Percentiles rank a stretch among this genome's conserved stretches.
These are phyloP conservation scores for Onychostruthus taczanowskii DNA, from an alignment of 2,113 vertebrate species.

Conservation along the genomic window DNA sequence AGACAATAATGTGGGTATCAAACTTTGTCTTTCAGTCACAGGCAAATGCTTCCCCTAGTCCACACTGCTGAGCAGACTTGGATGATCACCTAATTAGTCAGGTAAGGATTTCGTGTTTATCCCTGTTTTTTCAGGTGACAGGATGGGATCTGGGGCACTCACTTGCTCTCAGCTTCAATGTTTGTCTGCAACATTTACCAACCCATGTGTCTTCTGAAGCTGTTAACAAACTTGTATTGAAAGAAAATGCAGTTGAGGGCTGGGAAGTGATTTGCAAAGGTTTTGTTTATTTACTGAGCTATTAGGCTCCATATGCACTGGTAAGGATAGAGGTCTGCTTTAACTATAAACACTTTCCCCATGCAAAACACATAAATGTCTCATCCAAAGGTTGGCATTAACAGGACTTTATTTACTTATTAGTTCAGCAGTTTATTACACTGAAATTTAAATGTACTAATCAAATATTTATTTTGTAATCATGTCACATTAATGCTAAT, in stretches of 20 bases:
- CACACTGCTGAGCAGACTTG: neutral
- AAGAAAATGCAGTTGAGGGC: neutral
- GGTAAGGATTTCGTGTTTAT: neutral
- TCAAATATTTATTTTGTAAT: conserved; percentile 73
- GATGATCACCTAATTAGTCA: neutral
- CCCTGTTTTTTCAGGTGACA: neutral
- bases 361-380: neutral
- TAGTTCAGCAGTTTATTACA: conserved; percentile 59
- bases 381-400: conserved; percentile 30
- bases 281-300: conserved; percentile 14
- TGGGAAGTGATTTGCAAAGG: neutral
- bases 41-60: neutral
- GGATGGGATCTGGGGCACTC: neutral
- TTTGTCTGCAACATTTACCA: neutral
- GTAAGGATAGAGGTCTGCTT: neutral
- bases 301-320: neutral
- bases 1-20: neutral
- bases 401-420: conserved; percentile 56
- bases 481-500: conserved; percentile 69
- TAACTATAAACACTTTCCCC: neutral
- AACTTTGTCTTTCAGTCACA: neutral
- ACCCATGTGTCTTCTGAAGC: neutral
- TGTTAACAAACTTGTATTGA: neutral
- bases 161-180: fast-evolving
- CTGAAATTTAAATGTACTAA: conserved; percentile 69